Percentiles rank a stretch among this genome's conserved stretches.
Conservation (phyloP, 2,888 invertebrate species). For the Pyrochroa serraticornis region DNA sequence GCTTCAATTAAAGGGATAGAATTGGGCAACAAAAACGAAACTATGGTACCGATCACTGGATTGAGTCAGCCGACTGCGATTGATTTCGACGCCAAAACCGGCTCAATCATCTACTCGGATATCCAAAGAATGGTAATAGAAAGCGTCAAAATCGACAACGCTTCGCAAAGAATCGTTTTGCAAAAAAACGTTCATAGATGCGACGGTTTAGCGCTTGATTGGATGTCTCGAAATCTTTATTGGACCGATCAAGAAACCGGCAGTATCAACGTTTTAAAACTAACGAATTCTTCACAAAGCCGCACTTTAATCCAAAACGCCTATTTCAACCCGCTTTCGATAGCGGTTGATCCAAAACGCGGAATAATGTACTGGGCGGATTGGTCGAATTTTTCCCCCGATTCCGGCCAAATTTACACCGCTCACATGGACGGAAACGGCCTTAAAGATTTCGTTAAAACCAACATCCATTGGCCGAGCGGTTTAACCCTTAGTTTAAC, state of each 20-base stretch:
- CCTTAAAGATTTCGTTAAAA: constrained; percentile 59
- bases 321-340: constrained; percentile 62
- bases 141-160: constrained; percentile 36
- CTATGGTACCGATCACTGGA: constrained; percentile 73
- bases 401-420: constrained; percentile 67
- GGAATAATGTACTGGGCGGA: constrained; percentile 82
- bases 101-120: constrained; percentile 59
- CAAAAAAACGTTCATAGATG: constrained; percentile 67
- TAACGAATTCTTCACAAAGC: constrained; percentile 63
- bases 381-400: constrained; percentile 63
- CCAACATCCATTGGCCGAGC: constrained; percentile 73
- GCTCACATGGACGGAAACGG: constrained; percentile 78
- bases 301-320: constrained; percentile 65
- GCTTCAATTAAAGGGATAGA: constrained; percentile 74
- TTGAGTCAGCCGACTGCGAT: constrained; percentile 69
- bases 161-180: constrained; percentile 57
- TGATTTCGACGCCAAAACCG: constrained; percentile 68
- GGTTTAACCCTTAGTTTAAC: constrained; percentile 72
- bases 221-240: constrained; percentile 81
- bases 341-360: constrained; percentile 71
- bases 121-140: constrained; percentile 55
- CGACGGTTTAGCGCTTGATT: constrained; percentile 83
- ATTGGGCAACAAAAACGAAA: constrained; percentile 59
- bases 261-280: constrained; percentile 70
- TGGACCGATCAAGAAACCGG: constrained; percentile 80